A percentile compares a stretch with the other conserved stretches of the same genome.
Conservation (phyloP, 30 jellyfish, hydroid and myxozoan species). For the Aurelia sp. region DNA sequence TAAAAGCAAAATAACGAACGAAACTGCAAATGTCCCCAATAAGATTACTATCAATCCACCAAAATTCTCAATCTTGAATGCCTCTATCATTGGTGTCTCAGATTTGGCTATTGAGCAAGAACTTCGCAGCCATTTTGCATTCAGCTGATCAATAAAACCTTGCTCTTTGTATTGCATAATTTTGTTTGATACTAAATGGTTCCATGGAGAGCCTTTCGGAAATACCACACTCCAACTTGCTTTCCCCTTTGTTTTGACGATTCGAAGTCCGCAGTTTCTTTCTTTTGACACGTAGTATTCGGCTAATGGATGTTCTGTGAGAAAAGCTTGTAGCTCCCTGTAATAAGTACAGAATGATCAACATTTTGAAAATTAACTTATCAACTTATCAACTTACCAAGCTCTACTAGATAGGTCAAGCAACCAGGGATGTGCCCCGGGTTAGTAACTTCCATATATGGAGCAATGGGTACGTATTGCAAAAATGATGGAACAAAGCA, state of each 20-base stretch:
- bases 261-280: slow-evolving; percentile 17
- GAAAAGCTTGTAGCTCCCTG: slow-evolving; percentile 60
- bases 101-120: slow-evolving; percentile 1
- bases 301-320: slow-evolving; percentile 34
- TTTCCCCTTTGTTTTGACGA: slow-evolving; percentile 5
- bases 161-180: slow-evolving; percentile 25
- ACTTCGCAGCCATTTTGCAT: slow-evolving; percentile 11
- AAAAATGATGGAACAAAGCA: too few species aligned
- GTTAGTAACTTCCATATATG: too few species aligned
- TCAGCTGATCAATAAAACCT: background rate
- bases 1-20: slow-evolving; percentile 6
- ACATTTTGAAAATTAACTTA: too few species aligned
- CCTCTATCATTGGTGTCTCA: background rate
- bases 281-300: slow-evolving; percentile 26
- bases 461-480: too few species aligned
- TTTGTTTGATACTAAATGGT: slow-evolving; percentile 21
- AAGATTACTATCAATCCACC: slow-evolving; percentile 31
- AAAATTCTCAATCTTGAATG: slow-evolving; percentile 9
- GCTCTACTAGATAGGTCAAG: too few species aligned
- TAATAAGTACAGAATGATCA: background rate
- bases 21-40: background rate
- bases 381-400: too few species aligned
- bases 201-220: slow-evolving; percentile 40
- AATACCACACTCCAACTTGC: slow-evolving; percentile 37
- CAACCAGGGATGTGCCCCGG: too few species aligned